Evolutionary conservation across 2,888 invertebrate species (phyloP).

Genomic region (Pandemis heparana): DNA sequence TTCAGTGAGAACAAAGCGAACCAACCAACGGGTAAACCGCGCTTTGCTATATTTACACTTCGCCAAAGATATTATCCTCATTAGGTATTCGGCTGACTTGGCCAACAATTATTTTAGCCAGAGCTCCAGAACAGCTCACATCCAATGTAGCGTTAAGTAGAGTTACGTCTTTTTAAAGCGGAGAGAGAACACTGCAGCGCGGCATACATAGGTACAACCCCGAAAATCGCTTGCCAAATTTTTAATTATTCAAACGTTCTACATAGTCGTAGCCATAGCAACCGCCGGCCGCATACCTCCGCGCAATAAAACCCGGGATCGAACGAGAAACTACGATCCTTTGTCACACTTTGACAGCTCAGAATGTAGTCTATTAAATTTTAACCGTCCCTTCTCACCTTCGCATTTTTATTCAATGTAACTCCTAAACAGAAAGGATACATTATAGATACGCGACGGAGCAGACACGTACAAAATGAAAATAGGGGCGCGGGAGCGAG

Average conservation of each 20-base stretch:
- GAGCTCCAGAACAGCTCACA: constrained; percentile 13
- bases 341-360: constrained; percentile 68
- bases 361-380: constrained; percentile 74
- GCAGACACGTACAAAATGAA: constrained; percentile 86
- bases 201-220: constrained; percentile 15
- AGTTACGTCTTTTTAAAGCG: constrained; percentile 4
- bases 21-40: constrained; percentile 14
- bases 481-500: constrained; percentile 75
- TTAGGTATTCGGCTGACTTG: constrained; percentile 40
- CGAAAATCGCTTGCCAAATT: constrained; percentile 42
- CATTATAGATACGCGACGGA: constrained; percentile 81
- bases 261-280: constrained; percentile 52
- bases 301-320: constrained; percentile 50
- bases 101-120: constrained; percentile 35
- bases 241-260: constrained; percentile 66
- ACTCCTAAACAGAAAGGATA: constrained; percentile 80
- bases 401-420: constrained; percentile 78
- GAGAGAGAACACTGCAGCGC: constrained; percentile 15
- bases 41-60: constrained; percentile 38
- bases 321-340: constrained; percentile 54
- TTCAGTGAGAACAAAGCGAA: constrained; percentile 26
- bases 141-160: neutral
- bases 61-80: constrained; percentile 42
- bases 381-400: constrained; percentile 74
- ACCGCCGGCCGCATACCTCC: constrained; percentile 28